phyloP scores from a whole-genome alignment of 2,797 vertebrate genomes.

The Glossophaga mutica region DNA sequence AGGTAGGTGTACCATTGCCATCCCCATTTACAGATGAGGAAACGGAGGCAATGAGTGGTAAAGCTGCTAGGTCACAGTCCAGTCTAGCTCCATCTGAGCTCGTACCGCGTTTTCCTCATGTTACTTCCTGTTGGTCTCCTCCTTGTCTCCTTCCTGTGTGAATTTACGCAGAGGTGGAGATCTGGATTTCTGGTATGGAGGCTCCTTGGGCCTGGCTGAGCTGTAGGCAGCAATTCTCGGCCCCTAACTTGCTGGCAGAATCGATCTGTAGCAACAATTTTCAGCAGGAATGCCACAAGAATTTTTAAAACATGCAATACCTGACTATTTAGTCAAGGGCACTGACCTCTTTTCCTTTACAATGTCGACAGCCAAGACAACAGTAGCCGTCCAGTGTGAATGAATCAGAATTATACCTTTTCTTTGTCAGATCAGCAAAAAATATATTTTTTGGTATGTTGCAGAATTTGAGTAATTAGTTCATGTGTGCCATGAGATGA shows the following conservation, averaged over 20 bases:
- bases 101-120: background rate
- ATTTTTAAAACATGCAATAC: background rate
- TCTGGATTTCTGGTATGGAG: background rate
- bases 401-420: too few species aligned
- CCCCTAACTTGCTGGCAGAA: background rate
- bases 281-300: background rate
- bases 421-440: too few species aligned
- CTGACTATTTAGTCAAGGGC: background rate
- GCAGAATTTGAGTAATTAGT: background rate
- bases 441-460: background rate
- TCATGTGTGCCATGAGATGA: background rate
- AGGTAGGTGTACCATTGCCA: background rate
- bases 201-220: background rate
- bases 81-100: background rate
- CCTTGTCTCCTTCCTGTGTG: background rate
- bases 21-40: background rate
- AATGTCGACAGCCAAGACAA: background rate
- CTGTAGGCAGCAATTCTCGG: background rate
- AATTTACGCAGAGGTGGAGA: background rate
- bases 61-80: accelerated
- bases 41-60: background rate
- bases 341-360: background rate
- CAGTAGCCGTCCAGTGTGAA: background rate
- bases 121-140: background rate
- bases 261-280: background rate